Conservation (phyloP, 2,888 invertebrate genomes). For the Melipona beecheii region DNA sequence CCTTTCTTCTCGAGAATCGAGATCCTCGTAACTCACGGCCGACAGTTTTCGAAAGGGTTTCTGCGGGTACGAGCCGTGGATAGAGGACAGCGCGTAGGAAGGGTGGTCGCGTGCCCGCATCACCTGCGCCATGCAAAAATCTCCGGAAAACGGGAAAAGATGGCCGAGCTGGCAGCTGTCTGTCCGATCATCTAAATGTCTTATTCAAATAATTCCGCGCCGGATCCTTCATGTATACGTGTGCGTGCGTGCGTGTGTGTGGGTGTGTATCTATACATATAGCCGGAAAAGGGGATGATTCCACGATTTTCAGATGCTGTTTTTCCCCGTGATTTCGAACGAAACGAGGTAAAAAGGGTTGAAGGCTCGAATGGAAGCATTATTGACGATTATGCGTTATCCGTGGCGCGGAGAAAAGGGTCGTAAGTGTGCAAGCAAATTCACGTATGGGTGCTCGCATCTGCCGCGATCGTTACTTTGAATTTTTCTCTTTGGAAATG, state of each 20-base stretch:
- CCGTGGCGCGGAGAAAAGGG: slow-evolving; percentile 46
- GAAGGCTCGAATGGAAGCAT: slow-evolving; percentile 47
- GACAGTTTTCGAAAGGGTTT: slow-evolving; percentile 65
- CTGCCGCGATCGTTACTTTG: slow-evolving; percentile 69
- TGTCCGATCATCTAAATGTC: slow-evolving; percentile 49
- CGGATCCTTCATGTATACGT: background rate
- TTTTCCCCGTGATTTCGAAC: slow-evolving; percentile 21
- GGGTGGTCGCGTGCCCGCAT: slow-evolving; percentile 79
- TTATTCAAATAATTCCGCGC: slow-evolving; percentile 66
- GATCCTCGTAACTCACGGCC: slow-evolving; percentile 72
- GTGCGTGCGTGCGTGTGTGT: no score
- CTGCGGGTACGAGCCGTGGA: slow-evolving; percentile 50
- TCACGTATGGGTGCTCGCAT: slow-evolving; percentile 58
- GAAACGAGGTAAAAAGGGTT: slow-evolving; percentile 57
- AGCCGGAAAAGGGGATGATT: slow-evolving; percentile 57
- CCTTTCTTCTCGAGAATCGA: slow-evolving; percentile 51
- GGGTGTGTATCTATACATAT: background rate
- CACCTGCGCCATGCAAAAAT: slow-evolving; percentile 78
- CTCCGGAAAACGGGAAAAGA: slow-evolving; percentile 69
- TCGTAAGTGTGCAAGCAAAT: slow-evolving; percentile 49
- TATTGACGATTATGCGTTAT: slow-evolving; percentile 62
- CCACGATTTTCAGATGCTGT: slow-evolving; percentile 44
- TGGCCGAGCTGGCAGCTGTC: slow-evolving; percentile 55
- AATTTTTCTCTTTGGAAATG: slow-evolving; percentile 60
- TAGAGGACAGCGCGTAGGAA: slow-evolving; percentile 36